These are phyloP conservation scores for Hypomecis punctinalis DNA, from an alignment of 2,888 invertebrate genomes.

Conservation along the genomic window DNA sequence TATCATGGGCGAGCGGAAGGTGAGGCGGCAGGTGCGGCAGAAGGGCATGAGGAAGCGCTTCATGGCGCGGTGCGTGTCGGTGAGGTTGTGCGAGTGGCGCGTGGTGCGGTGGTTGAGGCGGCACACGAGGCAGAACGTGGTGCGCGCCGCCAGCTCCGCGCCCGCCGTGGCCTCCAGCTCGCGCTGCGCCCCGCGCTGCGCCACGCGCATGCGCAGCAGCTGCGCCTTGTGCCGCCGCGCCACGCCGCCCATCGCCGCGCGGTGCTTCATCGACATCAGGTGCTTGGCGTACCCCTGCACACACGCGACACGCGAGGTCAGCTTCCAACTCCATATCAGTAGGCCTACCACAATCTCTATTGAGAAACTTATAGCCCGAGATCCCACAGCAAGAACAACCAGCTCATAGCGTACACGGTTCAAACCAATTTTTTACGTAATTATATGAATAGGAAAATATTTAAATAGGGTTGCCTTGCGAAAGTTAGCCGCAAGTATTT, in stretches of 20 bases:
- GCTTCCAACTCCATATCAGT: not conserved
- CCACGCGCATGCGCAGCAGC: conserved; percentile 90
- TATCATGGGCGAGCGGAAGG: conserved; percentile 93
- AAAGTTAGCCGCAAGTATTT: too few species aligned
- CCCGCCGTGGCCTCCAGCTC: conserved; percentile 90
- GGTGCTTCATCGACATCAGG: conserved; percentile 89
- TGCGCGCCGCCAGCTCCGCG: conserved; percentile 85
- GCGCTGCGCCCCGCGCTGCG: conserved; percentile 92
- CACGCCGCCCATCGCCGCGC: conserved; percentile 89
- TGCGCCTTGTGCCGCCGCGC: conserved; percentile 90
- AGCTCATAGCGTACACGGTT: too few species aligned
- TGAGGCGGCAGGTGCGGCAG: conserved; percentile 90
- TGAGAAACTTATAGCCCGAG: not conserved
- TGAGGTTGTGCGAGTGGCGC: conserved; percentile 91
- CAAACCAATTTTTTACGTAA: too few species aligned
- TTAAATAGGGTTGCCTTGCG: too few species aligned
- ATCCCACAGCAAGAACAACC: too few species aligned
- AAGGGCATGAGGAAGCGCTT: conserved; percentile 93
- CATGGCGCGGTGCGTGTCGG: conserved; percentile 93
- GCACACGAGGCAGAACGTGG: conserved; percentile 90
- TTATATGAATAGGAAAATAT: too few species aligned
- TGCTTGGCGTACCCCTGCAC: conserved; percentile 89
- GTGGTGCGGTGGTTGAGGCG: conserved; percentile 91
- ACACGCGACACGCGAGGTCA: not conserved
- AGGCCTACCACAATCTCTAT: not conserved